Evolutionary conservation across 1,140 invertebrate genomes (phyloP).

Genomic region (Pseudomyrmex gracilis): DNA sequence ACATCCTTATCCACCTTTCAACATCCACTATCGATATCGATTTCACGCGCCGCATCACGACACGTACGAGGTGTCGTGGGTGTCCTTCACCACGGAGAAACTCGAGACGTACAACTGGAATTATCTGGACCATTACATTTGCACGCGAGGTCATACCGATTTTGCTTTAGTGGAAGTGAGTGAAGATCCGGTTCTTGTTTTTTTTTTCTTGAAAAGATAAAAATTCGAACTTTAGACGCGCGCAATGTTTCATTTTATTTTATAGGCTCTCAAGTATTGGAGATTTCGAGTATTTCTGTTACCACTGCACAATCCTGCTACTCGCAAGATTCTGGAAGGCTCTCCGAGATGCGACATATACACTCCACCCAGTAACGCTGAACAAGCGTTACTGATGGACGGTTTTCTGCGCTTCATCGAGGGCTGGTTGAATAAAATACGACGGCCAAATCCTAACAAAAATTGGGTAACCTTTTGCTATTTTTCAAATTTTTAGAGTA

Average conservation of each 20-base stretch:
- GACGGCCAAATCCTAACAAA: conserved; percentile 88
- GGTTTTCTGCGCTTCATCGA: conserved; percentile 96
- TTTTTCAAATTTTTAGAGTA: conserved; percentile 42
- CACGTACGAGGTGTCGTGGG: conserved; percentile 97
- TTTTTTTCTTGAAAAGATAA: background rate
- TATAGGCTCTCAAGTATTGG: conserved; percentile 96
- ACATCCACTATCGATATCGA: conserved; percentile 95
- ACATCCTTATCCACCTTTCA: conserved; percentile 96
- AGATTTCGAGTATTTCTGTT: conserved; percentile 95
- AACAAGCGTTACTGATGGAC: conserved; percentile 88
- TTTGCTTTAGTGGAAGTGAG: conserved; percentile 93
- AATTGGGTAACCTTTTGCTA: conserved; percentile 84
- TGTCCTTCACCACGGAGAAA: conserved; percentile 97
- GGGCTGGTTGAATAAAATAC: conserved; percentile 95
- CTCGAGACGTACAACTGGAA: conserved; percentile 99
- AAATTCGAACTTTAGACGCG: background rate
- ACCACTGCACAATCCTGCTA: conserved; percentile 90
- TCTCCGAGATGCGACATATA: conserved; percentile 94
- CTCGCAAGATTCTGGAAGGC: conserved; percentile 90
- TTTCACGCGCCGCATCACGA: conserved; percentile 97
- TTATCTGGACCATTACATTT: conserved; percentile 98
- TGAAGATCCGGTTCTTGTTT: conserved; percentile 6
- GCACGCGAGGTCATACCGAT: conserved; percentile 95
- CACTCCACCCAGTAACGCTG: conserved; percentile 86
- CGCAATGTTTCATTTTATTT: conserved; percentile 29